Percentiles rank a stretch among this genome's conserved stretches.
Evolutionary conservation across 2,113 vertebrate genomes (phyloP).

Genomic region (Enhydra lutris): DNA sequence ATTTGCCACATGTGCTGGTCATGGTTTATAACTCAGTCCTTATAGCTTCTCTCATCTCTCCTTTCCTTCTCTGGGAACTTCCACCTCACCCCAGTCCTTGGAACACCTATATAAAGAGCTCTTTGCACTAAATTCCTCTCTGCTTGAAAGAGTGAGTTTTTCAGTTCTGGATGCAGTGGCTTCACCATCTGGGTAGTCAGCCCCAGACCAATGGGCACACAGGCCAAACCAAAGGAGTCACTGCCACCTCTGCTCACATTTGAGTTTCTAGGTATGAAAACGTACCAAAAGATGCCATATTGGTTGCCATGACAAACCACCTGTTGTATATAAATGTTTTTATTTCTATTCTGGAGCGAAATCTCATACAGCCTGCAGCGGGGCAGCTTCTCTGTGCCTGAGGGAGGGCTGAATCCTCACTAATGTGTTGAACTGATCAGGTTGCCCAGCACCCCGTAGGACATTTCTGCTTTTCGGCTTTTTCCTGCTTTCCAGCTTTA

Average conservation of each 20-base stretch:
- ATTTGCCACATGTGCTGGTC: not conserved
- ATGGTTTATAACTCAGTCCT: not conserved
- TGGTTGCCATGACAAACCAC: constrained; percentile 2
- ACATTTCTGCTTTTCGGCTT: not conserved
- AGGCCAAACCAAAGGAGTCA: not conserved
- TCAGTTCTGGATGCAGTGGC: not conserved
- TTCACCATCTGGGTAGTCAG: not conserved
- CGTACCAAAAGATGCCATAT: not conserved
- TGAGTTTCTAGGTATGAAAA: not conserved
- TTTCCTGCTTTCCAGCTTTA: not conserved
- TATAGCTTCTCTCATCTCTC: not conserved
- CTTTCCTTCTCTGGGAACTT: not conserved
- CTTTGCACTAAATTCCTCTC: not conserved
- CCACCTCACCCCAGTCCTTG: not conserved
- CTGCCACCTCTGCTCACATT: not conserved
- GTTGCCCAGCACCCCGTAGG: not conserved
- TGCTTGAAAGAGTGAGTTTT: not conserved
- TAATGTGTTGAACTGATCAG: not conserved
- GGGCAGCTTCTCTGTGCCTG: not conserved
- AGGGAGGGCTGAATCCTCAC: not conserved
- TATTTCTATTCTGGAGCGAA: not conserved
- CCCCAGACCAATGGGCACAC: not conserved
- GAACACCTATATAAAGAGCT: not conserved
- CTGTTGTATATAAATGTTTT: not conserved
- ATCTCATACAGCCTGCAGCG: not conserved